Conservation (phyloP, 2,888 invertebrate genomes). For the Drosophila recens region DNA sequence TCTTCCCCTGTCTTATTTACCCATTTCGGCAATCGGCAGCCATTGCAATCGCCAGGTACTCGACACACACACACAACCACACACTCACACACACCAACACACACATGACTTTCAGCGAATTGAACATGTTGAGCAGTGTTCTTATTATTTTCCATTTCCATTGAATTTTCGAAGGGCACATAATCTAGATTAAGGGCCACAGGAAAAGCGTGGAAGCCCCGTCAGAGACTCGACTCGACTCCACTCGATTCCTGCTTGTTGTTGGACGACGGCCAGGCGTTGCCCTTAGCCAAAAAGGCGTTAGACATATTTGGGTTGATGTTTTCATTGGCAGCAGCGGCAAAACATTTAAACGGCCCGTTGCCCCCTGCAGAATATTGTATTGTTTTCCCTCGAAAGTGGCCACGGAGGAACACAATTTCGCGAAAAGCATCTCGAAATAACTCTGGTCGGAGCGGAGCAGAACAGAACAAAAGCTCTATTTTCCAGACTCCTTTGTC, state of each 20-base stretch:
- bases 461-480: neutral
- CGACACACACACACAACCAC: constrained; percentile 27
- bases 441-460: constrained; percentile 5
- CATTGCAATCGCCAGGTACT: constrained; percentile 56
- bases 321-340: constrained; percentile 64
- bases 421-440: constrained; percentile 10
- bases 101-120: constrained; percentile 42
- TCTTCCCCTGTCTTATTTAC: neutral
- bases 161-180: constrained; percentile 62
- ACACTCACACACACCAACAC: constrained; percentile 13
- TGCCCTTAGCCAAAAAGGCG: constrained; percentile 54
- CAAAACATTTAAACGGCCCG: constrained; percentile 11
- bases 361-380: constrained; percentile 47
- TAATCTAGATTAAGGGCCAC: constrained; percentile 69
- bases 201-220: constrained; percentile 28
- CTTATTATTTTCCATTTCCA: constrained; percentile 68
- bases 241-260: constrained; percentile 1
- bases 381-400: constrained; percentile 51
- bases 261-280: constrained; percentile 61
- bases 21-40: constrained; percentile 9
- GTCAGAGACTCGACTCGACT: constrained; percentile 16
- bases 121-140: constrained; percentile 59
- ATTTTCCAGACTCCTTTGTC: neutral
- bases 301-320: constrained; percentile 71
- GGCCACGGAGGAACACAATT: constrained; percentile 21